Evolutionary conservation across 1,140 invertebrate species (phyloP), one percentile per base, ranked within the genome.

Genomic region (Atta cephalotes): DNA sequence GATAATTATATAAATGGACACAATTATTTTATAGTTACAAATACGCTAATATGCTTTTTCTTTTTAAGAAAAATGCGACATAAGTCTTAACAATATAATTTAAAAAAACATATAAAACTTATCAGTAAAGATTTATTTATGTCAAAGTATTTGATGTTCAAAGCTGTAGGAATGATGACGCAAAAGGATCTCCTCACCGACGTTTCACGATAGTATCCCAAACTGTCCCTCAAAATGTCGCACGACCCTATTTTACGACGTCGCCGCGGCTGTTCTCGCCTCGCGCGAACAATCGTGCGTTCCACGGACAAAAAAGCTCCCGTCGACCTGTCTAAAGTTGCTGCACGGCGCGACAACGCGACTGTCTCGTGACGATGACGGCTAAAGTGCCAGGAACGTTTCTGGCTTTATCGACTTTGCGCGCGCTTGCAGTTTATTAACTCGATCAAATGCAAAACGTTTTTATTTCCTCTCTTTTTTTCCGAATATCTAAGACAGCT

Each of bases 311-410:
- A 90, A 90, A 90, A 88, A 89, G 74, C 86, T 90, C 88, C 88
- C 80, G 89, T 90, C 88, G 88, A 90, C 89, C 88, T 90, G 89
- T 90, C 89, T 89, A 80, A 90, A 90, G 88, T 85, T 90, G 88
- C 81, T 49, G 65, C 88, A 35, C 84, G 31, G 45, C 66, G 88
- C 56, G 88, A 90, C 88, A 80, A 90, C 85, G 82, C 84, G 80
- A 90, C 85, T 90, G 89, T 90, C 88, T 89, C 74, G 85, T 85
- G 85, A 89, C 89, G 89, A 88, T 88, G 85, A 86, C 85, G 89
- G 78, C 88, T 89, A 89, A 87, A 70, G 88, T 86, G 78, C 85
- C 85, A 65, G 66, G 39, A 76, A 87, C 85, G 68, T 84, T 90
- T 74, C 85, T 76, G 51, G 76, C 45, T 68, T 79, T 77, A 70